Conservation (phyloP, 2,113 vertebrate species). For the Chrysochloris asiatica region DNA sequence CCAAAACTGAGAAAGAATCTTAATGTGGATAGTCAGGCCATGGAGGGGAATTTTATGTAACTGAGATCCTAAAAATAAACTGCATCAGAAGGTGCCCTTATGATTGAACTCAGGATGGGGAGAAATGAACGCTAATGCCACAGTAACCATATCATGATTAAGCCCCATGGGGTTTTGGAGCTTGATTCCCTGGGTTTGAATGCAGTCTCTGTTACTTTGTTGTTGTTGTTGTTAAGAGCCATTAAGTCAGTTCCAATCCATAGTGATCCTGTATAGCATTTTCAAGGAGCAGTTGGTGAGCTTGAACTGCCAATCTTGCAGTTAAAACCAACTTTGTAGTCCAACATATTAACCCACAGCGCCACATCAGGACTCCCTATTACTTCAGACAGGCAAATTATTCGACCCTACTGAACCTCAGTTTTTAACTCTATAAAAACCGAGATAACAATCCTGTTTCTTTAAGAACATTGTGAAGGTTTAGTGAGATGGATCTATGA, state of each 20-base stretch:
- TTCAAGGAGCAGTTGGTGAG: too few relatives aligned
- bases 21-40: background rate
- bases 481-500: background rate
- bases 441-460: background rate
- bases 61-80: constrained; percentile 5
- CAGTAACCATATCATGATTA: background rate
- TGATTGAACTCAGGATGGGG: background rate
- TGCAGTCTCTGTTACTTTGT: background rate
- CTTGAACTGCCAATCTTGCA: too few relatives aligned
- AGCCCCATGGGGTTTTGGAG: background rate
- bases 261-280: too few relatives aligned
- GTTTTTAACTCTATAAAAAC: background rate
- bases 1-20: background rate
- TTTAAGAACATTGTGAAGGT: background rate
- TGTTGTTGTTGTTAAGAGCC: too few relatives aligned
- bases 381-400: background rate
- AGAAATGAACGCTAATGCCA: background rate
- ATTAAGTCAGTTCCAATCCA: too few relatives aligned
- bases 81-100: background rate
- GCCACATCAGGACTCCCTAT: too few relatives aligned
- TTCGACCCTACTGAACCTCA: background rate
- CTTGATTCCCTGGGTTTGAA: background rate
- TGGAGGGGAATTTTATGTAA: background rate
- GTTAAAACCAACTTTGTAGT: too few relatives aligned
- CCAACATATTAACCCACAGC: too few relatives aligned